Evolutionary conservation across 2,113 vertebrate genomes (phyloP), one percentile per base, ranked within the genome.

Genomic region (Otis tarda): DNA sequence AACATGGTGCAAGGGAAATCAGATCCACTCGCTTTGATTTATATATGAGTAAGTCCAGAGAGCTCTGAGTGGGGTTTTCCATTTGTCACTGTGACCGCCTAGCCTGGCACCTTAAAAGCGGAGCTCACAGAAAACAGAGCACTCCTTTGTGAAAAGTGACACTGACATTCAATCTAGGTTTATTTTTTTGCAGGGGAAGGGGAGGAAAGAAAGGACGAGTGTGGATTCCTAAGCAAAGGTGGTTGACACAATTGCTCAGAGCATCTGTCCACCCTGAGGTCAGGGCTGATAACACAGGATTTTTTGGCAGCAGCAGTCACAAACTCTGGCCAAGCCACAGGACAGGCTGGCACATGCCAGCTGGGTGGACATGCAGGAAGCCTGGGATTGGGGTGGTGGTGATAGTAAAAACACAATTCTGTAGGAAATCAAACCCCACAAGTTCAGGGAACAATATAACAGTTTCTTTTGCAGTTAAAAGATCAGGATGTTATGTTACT

Each of bases 11-110:
- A 87, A 92, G 90, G 95, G 92, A 94, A 96, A 89, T 82, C 88
- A 61, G 89, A 88, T 94, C 96, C 95, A 89, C 80, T 89, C 37
- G 14, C 73, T 90, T 81, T 97, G 94, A 97, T 96, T 97, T 96
- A 95, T 96, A 28, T 20, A 6, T 19, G 86, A 73, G 83, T 65
- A 23, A 82, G 77, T 56, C 86, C 30, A 3, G 86, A 77, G 92
- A 92, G 93, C 79, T 8, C 83, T 3, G 69, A 84, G 81, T 30
- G 57, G 85, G 80, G 65, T 39, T 93, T 80, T 93, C 80, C 91
- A 93, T 97, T 95, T 97, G 94, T 96, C 95, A 96, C 90, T 27
- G 88, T 84, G 90, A 87, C 91, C 74, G 19, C 57, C 25, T 61
- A 87, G 70, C 89, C 94, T 93, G 96, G 92, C 95, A 82, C 84